Evolutionary conservation across 1,140 invertebrate species (phyloP).

Genomic region (Drosophila ficusphila): DNA sequence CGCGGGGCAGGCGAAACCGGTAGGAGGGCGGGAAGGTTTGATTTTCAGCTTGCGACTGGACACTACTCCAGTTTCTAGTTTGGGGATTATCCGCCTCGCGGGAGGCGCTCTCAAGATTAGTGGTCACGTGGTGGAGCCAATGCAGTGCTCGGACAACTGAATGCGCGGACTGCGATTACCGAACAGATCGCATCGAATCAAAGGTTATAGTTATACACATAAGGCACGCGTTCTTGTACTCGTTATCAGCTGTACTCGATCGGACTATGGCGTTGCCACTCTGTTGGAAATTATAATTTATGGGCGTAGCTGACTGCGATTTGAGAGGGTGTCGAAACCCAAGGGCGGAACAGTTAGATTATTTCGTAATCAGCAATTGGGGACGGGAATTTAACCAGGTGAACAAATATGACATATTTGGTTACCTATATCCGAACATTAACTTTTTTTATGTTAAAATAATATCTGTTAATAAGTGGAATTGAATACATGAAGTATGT

Average conservation of each 20-base stretch:
- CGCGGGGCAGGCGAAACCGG: constrained; percentile 18
- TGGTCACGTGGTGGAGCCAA: constrained; percentile 13
- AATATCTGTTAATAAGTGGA: too few relatives aligned
- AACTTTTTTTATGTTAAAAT: background rate
- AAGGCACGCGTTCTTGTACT: constrained; percentile 51
- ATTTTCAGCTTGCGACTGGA: constrained; percentile 6
- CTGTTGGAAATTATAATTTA: constrained; percentile 3
- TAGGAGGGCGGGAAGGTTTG: constrained; percentile 44
- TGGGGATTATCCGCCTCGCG: background rate
- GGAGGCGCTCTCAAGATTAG: constrained; percentile 3
- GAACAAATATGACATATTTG: background rate
- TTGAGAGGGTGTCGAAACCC: background rate
- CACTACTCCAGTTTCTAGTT: constrained; percentile 5
- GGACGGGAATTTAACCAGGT: background rate
- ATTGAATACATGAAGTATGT: too few relatives aligned
- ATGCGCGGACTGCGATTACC: constrained; percentile 35
- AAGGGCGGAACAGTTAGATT: background rate
- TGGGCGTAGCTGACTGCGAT: background rate
- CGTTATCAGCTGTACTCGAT: constrained; percentile 38
- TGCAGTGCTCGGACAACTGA: constrained; percentile 7
- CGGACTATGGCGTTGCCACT: constrained; percentile 15
- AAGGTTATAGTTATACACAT: constrained; percentile 27
- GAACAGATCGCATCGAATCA: constrained; percentile 31
- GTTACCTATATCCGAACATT: background rate
- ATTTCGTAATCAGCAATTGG: background rate